Evolutionary conservation across 2,888 invertebrate species (phyloP).

Genomic region (Tenodera sinensis): DNA sequence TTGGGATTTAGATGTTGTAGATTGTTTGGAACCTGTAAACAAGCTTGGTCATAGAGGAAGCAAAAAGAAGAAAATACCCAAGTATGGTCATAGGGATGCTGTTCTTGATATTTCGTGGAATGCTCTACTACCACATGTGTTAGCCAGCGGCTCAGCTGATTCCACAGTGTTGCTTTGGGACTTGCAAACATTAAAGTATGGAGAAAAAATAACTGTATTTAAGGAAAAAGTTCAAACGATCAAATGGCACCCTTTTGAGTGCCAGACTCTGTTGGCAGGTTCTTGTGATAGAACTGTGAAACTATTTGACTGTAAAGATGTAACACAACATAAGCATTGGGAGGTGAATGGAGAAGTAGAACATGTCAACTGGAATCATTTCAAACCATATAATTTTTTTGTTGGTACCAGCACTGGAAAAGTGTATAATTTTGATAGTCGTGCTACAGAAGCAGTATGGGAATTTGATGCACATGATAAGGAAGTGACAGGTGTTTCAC

Average conservation of each 20-base stretch:
- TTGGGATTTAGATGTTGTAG: constrained; percentile 96
- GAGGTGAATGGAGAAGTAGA: constrained; percentile 77
- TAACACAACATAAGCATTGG: constrained; percentile 65
- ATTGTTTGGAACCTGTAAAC: constrained; percentile 84
- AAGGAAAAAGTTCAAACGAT: constrained; percentile 81
- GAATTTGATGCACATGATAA: constrained; percentile 72
- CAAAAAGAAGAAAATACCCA: constrained; percentile 66
- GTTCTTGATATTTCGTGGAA: constrained; percentile 93
- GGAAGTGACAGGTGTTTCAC: constrained; percentile 76
- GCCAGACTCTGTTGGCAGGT: constrained; percentile 78
- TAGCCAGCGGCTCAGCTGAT: constrained; percentile 94
- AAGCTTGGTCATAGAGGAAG: constrained; percentile 70
- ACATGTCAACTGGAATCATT: constrained; percentile 77
- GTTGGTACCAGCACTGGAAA: constrained; percentile 64
- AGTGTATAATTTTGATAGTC: constrained; percentile 70
- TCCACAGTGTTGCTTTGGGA: constrained; percentile 88
- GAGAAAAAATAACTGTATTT: constrained; percentile 69
- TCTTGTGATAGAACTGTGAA: constrained; percentile 74
- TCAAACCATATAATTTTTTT: constrained; percentile 73
- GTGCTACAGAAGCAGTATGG: constrained; percentile 66
- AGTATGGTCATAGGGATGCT: constrained; percentile 80
- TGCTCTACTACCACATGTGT: constrained; percentile 70
- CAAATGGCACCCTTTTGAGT: constrained; percentile 78
- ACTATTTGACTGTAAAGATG: constrained; percentile 75
- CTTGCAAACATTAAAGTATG: constrained; percentile 72